These are phyloP conservation scores for Eleginops maclovinus DNA, from an alignment of 2,113 vertebrate species.

Conservation along the genomic window DNA sequence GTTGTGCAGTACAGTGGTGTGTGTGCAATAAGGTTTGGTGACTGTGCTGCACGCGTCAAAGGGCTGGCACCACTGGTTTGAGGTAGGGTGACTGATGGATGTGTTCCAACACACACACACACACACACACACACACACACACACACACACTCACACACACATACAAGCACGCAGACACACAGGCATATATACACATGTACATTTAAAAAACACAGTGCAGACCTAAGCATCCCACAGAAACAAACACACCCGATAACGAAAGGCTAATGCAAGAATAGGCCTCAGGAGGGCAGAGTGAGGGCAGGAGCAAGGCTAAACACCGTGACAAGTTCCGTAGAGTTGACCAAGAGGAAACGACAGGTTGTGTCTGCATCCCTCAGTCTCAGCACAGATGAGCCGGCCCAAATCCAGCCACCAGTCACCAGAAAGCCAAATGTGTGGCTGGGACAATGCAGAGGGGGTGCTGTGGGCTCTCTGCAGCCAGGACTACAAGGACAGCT, in stretches of 20 bases:
- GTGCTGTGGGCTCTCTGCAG: constrained; percentile 57
- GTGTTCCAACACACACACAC: constrained; percentile 68
- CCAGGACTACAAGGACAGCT: constrained; percentile 78
- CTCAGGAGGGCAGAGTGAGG: constrained; percentile 71
- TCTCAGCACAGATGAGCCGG: constrained; percentile 71
- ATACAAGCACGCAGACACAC: constrained; percentile 21
- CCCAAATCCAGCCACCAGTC: constrained; percentile 82
- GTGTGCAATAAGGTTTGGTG: constrained; percentile 79
- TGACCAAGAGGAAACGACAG: constrained; percentile 60
- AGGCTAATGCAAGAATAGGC: constrained; percentile 73
- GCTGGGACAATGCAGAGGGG: constrained; percentile 67
- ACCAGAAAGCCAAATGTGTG: constrained; percentile 74
- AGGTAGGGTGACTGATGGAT: constrained; percentile 85
- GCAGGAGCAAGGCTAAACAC: constrained; percentile 72
- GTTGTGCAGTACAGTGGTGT: constrained; percentile 79
- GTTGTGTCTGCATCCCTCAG: constrained; percentile 50
- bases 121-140: constrained; percentile 11
- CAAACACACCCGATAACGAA: constrained; percentile 42
- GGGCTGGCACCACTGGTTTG: constrained; percentile 85
- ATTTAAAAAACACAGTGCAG: constrained; percentile 42
- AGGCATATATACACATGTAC: constrained; percentile 28
- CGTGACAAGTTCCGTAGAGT: constrained; percentile 57
- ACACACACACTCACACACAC: constrained; percentile 16
- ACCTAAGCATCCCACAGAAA: constrained; percentile 10
- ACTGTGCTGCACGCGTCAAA: constrained; percentile 79